Evolutionary conservation across 2,797 vertebrate genomes (phyloP).

Genomic region (Octomys mimax): DNA sequence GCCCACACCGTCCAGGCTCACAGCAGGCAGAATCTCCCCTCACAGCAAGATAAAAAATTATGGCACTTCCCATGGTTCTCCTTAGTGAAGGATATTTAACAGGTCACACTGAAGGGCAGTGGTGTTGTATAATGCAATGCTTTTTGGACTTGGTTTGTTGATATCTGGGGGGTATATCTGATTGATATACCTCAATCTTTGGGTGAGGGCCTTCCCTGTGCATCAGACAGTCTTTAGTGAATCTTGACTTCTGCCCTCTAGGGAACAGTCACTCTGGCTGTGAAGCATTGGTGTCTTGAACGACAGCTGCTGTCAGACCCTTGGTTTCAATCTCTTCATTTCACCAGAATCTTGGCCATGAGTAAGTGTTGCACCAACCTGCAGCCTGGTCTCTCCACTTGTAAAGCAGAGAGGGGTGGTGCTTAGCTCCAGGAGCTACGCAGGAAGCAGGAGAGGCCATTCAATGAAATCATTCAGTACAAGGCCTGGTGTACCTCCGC

Average conservation of each 20-base stretch:
- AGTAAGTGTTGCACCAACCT: rapidly evolving
- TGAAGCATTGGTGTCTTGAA: background rate
- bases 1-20: no score
- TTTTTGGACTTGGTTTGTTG: background rate
- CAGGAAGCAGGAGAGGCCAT: rapidly evolving
- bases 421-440: rapidly evolving
- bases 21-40: rapidly evolving
- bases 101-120: background rate
- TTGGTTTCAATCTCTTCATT: rapidly evolving
- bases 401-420: rapidly evolving
- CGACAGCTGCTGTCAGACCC: no score
- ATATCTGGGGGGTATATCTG: no score
- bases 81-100: no score
- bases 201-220: no score
- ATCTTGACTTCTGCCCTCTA: background rate
- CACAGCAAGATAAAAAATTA: background rate
- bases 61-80: rapidly evolving
- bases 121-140: rapidly evolving
- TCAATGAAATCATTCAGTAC: background rate
- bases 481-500: rapidly evolving
- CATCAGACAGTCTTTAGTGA: rapidly evolving
- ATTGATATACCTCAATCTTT: no score
- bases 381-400: no score
- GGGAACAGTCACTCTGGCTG: background rate
- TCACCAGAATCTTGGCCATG: background rate